phyloP scores from a whole-genome alignment of 1,140 invertebrate species.

The Glossosoma conforme region DNA sequence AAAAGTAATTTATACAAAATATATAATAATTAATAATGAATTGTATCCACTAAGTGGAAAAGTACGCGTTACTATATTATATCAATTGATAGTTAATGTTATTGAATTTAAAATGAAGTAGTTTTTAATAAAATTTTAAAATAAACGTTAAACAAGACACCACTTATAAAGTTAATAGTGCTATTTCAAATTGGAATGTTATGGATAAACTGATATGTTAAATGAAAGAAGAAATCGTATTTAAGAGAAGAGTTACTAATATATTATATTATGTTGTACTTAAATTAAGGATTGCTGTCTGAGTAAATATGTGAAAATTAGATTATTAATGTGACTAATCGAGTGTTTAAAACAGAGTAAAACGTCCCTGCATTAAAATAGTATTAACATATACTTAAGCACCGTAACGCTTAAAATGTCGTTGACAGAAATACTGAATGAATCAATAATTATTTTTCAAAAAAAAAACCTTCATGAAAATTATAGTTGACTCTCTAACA shows the following conservation, averaged over 20 bases:
- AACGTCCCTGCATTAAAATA: not conserved
- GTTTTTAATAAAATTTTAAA: conserved; percentile 21
- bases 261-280: not conserved
- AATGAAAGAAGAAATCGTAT: not conserved
- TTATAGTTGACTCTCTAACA: too few species aligned
- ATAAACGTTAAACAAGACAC: conserved; percentile 7
- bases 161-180: conserved; percentile 12
- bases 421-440: too few species aligned
- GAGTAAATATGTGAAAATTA: not conserved
- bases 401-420: too few species aligned
- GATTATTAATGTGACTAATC: not conserved
- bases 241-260: not conserved
- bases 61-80: conserved; percentile 10
- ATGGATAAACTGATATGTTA: too few species aligned
- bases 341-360: not conserved
- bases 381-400: too few species aligned
- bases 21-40: conserved; percentile 20
- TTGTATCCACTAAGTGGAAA: conserved; percentile 32
- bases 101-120: conserved; percentile 4
- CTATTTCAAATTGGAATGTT: conserved; percentile 8
- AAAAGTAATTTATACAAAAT: conserved; percentile 10
- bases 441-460: too few species aligned
- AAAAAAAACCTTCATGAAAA: too few species aligned
- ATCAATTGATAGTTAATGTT: conserved; percentile 9
- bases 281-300: not conserved